Conservation (phyloP, 2,797 vertebrate genomes). For the Pipistrellus pygmaeus region DNA sequence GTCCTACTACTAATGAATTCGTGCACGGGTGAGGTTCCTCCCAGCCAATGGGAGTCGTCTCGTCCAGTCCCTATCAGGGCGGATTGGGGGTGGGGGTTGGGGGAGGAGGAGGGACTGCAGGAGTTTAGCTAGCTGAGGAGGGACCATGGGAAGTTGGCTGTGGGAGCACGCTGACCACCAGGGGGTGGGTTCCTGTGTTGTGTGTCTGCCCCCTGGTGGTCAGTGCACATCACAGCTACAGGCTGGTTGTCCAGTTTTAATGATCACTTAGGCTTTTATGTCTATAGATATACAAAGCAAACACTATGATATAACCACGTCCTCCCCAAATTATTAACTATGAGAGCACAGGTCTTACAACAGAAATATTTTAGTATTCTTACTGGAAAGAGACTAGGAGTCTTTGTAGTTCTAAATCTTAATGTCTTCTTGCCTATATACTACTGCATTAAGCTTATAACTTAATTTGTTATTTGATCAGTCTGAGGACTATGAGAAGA, state of each 20-base stretch:
- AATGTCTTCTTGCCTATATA: slow-evolving; percentile 9
- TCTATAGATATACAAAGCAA: slow-evolving; percentile 50
- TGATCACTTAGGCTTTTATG: background rate
- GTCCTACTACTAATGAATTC: background rate
- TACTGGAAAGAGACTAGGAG: background rate
- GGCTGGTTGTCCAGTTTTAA: too few relatives aligned
- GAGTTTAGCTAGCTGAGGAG: too few relatives aligned
- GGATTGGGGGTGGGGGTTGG: too few relatives aligned
- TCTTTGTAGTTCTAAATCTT: slow-evolving; percentile 21
- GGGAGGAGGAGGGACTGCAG: too few relatives aligned
- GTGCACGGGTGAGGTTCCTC: too few relatives aligned
- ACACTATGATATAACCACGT: background rate
- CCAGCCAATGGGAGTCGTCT: too few relatives aligned
- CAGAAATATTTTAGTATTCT: slow-evolving; percentile 17
- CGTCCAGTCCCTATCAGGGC: too few relatives aligned
- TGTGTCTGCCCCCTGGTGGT: too few relatives aligned
- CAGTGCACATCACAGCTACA: too few relatives aligned
- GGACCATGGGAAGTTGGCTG: too few relatives aligned
- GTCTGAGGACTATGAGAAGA: background rate
- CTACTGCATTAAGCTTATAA: background rate
- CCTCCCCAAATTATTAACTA: background rate
- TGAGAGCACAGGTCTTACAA: background rate
- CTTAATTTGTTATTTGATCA: slow-evolving; percentile 43
- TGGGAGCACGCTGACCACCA: too few relatives aligned
- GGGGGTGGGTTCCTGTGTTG: too few relatives aligned